These are phyloP conservation scores for Gouania willdenowi DNA, from an alignment of 2,797 vertebrate genomes.

Conservation along the genomic window DNA sequence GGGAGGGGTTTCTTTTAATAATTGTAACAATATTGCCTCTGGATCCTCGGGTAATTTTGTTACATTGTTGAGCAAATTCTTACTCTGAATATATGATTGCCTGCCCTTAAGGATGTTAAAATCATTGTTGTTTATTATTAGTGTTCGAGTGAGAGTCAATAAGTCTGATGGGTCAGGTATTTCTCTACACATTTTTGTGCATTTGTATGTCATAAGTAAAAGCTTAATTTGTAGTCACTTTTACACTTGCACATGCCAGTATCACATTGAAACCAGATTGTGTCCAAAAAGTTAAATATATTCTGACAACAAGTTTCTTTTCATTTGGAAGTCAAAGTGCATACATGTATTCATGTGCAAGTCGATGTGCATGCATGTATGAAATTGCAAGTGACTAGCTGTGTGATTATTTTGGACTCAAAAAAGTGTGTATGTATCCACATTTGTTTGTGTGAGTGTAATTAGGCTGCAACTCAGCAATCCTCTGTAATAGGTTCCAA, in stretches of 20 bases:
- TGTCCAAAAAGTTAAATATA: conserved; percentile 59
- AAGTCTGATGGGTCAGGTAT: conserved; percentile 24
- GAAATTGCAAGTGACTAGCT: conserved; percentile 35
- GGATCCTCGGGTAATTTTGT: conserved; percentile 77
- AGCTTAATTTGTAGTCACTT: conserved; percentile 64
- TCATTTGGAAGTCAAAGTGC: conserved; percentile 42
- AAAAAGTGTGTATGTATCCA: conserved; percentile 18
- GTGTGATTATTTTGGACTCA: conserved; percentile 42
- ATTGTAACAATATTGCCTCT: conserved; percentile 75
- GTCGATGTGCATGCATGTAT: conserved; percentile 4
- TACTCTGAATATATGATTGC: conserved; percentile 78
- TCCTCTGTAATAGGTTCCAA: conserved; percentile 73
- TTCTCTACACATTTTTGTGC: conserved; percentile 40
- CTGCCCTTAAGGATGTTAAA: conserved; percentile 63
- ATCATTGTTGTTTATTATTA: conserved; percentile 58
- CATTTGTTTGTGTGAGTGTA: conserved; percentile 35
- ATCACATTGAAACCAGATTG: conserved; percentile 51
- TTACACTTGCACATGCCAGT: conserved; percentile 72
- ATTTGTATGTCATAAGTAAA: conserved; percentile 61
- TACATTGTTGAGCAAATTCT: conserved; percentile 77
- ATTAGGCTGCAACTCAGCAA: conserved; percentile 57
- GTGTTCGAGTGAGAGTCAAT: conserved; percentile 29
- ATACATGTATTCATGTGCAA: conserved; percentile 46
- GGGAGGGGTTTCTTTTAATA: conserved; percentile 55
- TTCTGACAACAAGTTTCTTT: conserved; percentile 60